A percentile compares a stretch with the other conserved stretches of the same genome.
phyloP scores from a whole-genome alignment of 2,888 invertebrate genomes.

The Aspidapion aeneum region DNA sequence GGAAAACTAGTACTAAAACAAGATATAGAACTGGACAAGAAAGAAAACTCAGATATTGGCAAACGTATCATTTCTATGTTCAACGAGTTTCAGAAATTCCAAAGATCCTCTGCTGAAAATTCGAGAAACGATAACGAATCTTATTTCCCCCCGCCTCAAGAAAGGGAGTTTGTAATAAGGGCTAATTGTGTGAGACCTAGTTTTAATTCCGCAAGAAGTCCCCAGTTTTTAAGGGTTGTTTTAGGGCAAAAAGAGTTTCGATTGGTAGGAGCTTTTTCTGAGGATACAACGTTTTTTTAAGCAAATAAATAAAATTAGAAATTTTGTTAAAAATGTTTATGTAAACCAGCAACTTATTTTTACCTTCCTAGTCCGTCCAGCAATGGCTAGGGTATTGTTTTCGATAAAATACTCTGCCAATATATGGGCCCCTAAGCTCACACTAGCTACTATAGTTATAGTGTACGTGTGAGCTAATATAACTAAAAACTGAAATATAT shows the following conservation, averaged over 20 bases:
- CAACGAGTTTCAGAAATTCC: slow-evolving; percentile 54
- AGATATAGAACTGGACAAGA: slow-evolving; percentile 59
- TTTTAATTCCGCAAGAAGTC: slow-evolving; percentile 56
- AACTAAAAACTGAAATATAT: no score
- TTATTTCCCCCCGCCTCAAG: slow-evolving; percentile 35
- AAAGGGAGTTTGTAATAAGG: slow-evolving; percentile 64
- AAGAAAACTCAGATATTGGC: slow-evolving; percentile 54
- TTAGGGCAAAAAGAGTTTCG: slow-evolving; percentile 65
- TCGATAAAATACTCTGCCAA: no score
- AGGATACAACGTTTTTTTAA: slow-evolving; percentile 68
- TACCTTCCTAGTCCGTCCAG: no score
- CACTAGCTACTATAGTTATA: no score
- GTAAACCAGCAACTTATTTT: no score
- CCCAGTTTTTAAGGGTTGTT: slow-evolving; percentile 68
- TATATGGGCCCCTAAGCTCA: no score
- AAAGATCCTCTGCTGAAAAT: slow-evolving; percentile 30
- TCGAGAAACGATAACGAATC: slow-evolving; percentile 22
- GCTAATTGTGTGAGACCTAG: slow-evolving; percentile 58
- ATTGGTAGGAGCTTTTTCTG: slow-evolving; percentile 75
- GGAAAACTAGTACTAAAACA: slow-evolving; percentile 53
- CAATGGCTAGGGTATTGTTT: no score
- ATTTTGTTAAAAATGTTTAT: no score
- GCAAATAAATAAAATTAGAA: no score
- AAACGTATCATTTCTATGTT: slow-evolving; percentile 57
- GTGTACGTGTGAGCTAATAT: no score